Conservation (phyloP, 2,113 vertebrate genomes). For the Myotis brandtii region DNA sequence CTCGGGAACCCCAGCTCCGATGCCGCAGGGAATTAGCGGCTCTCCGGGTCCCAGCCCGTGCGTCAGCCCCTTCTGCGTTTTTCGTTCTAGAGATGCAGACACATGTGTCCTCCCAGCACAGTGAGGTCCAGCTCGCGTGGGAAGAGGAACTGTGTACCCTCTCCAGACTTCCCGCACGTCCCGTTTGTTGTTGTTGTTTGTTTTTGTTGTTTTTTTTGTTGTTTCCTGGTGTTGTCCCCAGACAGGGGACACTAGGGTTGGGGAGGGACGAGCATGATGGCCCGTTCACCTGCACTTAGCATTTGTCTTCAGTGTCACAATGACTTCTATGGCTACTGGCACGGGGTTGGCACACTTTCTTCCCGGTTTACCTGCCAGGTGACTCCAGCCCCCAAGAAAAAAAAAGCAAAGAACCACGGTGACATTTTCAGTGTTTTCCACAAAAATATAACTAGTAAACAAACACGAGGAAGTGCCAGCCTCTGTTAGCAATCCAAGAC, state of each 20-base stretch:
- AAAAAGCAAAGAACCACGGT: not conserved
- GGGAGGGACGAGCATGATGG: not conserved
- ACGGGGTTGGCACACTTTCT: not conserved
- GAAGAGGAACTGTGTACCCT: not conserved
- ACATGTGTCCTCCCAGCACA: not conserved
- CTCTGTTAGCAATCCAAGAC: not conserved
- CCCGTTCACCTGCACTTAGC: not conserved
- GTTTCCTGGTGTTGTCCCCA: not conserved
- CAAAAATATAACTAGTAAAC: constrained; percentile 24
- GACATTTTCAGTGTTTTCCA: constrained; percentile 26
- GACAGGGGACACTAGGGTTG: not conserved
- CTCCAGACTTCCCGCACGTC: not conserved
- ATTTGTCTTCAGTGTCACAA: not conserved
- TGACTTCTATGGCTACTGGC: not conserved
- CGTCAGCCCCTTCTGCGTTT: not conserved
- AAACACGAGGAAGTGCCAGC: not conserved
- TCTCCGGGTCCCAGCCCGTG: not conserved
- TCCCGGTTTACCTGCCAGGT: constrained; percentile 1
- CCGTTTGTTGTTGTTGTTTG: not conserved
- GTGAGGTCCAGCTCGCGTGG: not conserved
- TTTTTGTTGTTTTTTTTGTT: no score
- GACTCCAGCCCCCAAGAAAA: not conserved
- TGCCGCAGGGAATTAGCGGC: not conserved
- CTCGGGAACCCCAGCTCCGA: not conserved
- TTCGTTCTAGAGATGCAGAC: not conserved